These are phyloP conservation scores for Pipa parva DNA, from an alignment of 2,113 vertebrate genomes.

Conservation along the genomic window DNA sequence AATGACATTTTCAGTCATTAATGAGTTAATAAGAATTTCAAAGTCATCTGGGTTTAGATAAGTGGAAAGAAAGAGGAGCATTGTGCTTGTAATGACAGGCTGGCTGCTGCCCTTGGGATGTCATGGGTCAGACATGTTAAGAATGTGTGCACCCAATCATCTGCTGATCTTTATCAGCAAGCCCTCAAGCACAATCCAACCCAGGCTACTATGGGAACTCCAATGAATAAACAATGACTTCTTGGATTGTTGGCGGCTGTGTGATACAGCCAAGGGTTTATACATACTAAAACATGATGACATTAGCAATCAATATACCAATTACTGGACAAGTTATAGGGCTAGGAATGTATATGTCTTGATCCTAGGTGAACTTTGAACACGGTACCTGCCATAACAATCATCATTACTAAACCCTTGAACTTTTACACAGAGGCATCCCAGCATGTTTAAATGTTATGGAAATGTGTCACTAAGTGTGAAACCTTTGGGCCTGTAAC, in stretches of 20 bases:
- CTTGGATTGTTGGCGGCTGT: slow-evolving; percentile 79
- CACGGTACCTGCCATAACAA: slow-evolving; percentile 26
- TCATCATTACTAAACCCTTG: slow-evolving; percentile 48
- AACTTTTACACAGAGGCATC: slow-evolving; percentile 25
- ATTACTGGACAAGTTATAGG: slow-evolving; percentile 91
- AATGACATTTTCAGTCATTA: slow-evolving; percentile 92
- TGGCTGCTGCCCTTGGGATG: slow-evolving; percentile 84
- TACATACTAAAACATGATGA: slow-evolving; percentile 89
- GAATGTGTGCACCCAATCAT: slow-evolving; percentile 98
- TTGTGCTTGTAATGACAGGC: slow-evolving; percentile 92
- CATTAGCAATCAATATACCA: slow-evolving; percentile 90
- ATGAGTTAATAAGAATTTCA: slow-evolving; percentile 98
- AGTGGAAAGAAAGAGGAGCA: slow-evolving; percentile 86
- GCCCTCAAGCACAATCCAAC: slow-evolving; percentile 86
- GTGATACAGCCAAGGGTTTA: slow-evolving; percentile 70
- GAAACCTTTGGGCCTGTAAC: no score
- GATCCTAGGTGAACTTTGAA: slow-evolving; percentile 52
- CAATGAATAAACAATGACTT: slow-evolving; percentile 95
- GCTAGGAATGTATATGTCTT: slow-evolving; percentile 65
- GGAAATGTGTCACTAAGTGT: neutral
- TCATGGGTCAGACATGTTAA: slow-evolving; percentile 99
- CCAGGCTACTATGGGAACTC: slow-evolving; percentile 83
- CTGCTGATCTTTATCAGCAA: slow-evolving; percentile 93
- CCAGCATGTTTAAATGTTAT: slow-evolving; percentile 8
- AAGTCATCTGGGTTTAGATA: slow-evolving; percentile 94